Evolutionary conservation across 2,113 vertebrate species (phyloP).

Genomic region (Anas platyrhynchos): DNA sequence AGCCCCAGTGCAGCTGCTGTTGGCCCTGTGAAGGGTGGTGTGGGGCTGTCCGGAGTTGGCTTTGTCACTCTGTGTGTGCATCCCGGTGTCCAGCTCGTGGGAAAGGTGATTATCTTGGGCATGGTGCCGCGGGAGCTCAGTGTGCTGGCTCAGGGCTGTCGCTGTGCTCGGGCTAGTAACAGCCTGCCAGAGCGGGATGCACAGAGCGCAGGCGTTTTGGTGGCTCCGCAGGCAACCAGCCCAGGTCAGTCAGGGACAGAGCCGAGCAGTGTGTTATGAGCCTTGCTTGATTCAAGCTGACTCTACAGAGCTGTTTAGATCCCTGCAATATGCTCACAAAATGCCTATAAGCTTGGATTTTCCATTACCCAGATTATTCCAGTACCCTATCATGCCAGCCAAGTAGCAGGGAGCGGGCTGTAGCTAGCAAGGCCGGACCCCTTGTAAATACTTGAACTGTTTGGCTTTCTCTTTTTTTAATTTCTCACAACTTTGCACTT

Average conservation of each 20-base stretch:
- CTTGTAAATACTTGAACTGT: background rate
- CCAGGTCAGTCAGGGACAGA: background rate
- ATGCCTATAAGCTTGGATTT: background rate
- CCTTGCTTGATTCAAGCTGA: background rate
- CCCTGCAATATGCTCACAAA: background rate
- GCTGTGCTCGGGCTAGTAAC: rapidly evolving
- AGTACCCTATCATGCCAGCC: too few species aligned
- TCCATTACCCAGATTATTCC: background rate
- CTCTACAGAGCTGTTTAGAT: background rate
- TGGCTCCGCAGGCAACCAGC: background rate
- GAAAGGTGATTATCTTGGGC: background rate
- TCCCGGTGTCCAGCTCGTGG: rapidly evolving
- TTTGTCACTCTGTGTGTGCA: rapidly evolving
- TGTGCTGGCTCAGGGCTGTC: rapidly evolving
- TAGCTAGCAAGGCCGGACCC: background rate
- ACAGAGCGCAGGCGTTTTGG: rapidly evolving
- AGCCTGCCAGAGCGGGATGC: rapidly evolving
- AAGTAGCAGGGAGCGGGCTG: background rate
- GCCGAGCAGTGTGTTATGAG: background rate
- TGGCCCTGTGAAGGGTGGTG: background rate
- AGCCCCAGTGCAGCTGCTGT: background rate
- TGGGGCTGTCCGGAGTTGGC: background rate
- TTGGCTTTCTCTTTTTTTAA: background rate
- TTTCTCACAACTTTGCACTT: background rate
- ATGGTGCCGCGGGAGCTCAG: rapidly evolving